Evolutionary conservation across 2,113 vertebrate species (phyloP).

Genomic region (Mesembrinibis cayennensis): DNA sequence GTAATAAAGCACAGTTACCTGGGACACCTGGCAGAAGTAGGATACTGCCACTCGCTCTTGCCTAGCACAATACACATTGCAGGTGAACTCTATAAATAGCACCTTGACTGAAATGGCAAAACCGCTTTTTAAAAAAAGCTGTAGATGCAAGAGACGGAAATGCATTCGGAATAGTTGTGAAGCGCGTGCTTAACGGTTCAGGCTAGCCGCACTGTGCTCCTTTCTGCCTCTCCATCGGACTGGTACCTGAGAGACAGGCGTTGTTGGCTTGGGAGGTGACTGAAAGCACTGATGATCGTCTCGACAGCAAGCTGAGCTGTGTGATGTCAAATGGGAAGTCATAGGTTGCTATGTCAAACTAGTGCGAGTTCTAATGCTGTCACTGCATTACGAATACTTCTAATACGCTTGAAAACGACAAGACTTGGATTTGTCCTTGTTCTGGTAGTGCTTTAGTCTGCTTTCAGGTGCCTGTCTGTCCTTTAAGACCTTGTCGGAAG

Average conservation of each 20-base stretch:
- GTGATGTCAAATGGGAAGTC: not conserved
- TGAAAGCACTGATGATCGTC: not conserved
- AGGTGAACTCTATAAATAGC: not conserved
- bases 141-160: not conserved
- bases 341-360: not conserved
- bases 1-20: constrained; percentile 67
- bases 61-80: not conserved
- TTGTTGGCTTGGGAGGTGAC: not conserved
- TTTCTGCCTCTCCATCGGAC: not conserved
- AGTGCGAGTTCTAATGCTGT: not conserved
- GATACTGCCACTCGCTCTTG: not conserved
- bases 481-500: not conserved
- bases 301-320: not conserved
- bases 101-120: not conserved
- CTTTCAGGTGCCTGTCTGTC: not conserved
- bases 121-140: not conserved
- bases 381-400: not conserved
- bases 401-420: not conserved
- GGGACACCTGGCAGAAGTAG: constrained; percentile 14
- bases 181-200: not conserved
- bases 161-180: not conserved
- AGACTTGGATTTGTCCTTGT: not conserved
- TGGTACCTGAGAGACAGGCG: not conserved
- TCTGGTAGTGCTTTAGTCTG: not conserved
- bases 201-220: not conserved